Evolutionary conservation across 2,888 invertebrate species (phyloP), one percentile per base, ranked within the genome.

Genomic region (Agrochola lota): DNA sequence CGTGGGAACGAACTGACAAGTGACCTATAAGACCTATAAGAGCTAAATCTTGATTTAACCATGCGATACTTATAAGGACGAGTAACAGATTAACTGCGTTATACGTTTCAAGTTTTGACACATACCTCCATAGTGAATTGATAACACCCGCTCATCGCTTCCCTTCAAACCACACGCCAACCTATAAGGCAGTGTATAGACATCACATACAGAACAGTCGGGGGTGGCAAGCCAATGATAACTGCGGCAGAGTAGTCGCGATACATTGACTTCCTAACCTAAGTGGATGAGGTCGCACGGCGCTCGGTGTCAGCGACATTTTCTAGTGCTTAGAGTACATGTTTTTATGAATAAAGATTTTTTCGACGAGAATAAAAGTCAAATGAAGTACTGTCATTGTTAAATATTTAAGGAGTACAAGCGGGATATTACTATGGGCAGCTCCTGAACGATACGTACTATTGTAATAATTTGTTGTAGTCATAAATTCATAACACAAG

Each of bases 221-320:
- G 69, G 85, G 78, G 83, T 64, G 78, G 86, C 71, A 26, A 71
- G 78, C 73, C 84, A 85, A 79, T 85, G 83, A 83, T 83, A 83
- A 78, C 80, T 62, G 76, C 71, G 71, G 64, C 67, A 35, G 77
- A 84, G 72, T 59, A 74, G 52, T 60, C 40, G 66, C 66, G 71
- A 55, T 69, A 82, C 70, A 62, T 64, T 78, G 74, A 78, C 72
- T 72, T 69, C 17, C 64, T 67, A 73, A 73, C 74, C 35, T 30
- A 17, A 52, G 59, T 68, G 49, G 77, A 73, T 43, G 67, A 68
- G 77, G 12, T 72, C 35, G 49, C 60, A 9, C 23, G 49, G 30
- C 49, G 49, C 15, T 69, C 49, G 49, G 35, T 55, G 35, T 40
- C 20, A 57, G n/a, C 9, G 35, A 52, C 0, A 68, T 52, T 52